Base-by-base conservation (phyloP, 2,113 vertebrate genomes). In the Callocephalon fimbriatum region DNA sequence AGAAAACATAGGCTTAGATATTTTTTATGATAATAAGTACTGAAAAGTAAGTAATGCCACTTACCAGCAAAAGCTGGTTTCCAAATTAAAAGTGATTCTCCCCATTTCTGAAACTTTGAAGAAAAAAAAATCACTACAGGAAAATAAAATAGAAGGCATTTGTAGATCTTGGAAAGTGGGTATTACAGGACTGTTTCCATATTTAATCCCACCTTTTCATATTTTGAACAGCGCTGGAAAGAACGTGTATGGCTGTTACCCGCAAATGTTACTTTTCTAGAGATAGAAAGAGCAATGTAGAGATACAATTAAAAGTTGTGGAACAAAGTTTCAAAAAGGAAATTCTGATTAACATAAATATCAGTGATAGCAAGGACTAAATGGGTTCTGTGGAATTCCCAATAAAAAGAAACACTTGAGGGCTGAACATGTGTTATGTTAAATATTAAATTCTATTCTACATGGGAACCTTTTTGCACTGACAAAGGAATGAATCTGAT, bases 381-480 rank as follows among this genome's bases (percentile, higher is more conserved):
- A 92, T 47, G 25, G 2, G 6, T 84, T 94, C 29, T 51, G 71
- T 72, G 38, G 42, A 80, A 92, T 50, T 80, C 16, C 22, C 50
- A 59, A 35, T 42, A 31, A 87, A 93, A 92, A 70, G 54, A 78
- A 90, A 76, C 26, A 72, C 56, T 79, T 88, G 32, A 86, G 29
- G 35, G 29, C 7, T 31, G 54, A 89, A 73, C 23, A 59, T 51
- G 72, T 1, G 2, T 66, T 86, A 54, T 89, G 86, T 71, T 91
- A 95, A 95, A 95, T 80, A 94, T 77, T 95, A 45, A 94, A 86
- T 81, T 93, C 42, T 84, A 22, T 77, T 91, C 68, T 89, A 32
- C 12, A 4, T 51, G n/a, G 12, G 68, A 96, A 72, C 29, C 5
- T 91, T 80, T 95, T 84, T 59, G 20, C 65, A 89, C 56, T 86